Evolutionary conservation across 2,888 invertebrate genomes (phyloP).

Genomic region (Drosophila sordidapex): DNA sequence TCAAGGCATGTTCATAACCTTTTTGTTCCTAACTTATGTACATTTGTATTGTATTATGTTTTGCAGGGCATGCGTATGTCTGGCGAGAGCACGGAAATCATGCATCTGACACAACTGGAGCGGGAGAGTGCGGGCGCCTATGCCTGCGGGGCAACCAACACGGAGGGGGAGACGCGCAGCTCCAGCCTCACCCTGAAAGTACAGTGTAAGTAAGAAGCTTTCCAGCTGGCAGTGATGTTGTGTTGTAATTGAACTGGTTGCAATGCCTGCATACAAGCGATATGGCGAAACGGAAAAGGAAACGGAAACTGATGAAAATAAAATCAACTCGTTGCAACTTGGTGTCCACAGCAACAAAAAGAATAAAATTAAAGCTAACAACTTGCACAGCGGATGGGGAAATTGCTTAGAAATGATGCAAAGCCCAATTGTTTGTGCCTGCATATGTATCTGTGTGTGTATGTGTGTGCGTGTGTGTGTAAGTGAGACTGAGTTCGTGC

Average conservation of each 20-base stretch:
- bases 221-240: slow-evolving; percentile 8
- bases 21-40: slow-evolving; percentile 6
- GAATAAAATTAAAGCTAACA: slow-evolving; percentile 49
- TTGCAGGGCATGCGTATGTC: slow-evolving; percentile 85
- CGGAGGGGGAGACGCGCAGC: slow-evolving; percentile 92
- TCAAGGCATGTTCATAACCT: slow-evolving; percentile 10
- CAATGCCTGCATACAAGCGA: slow-evolving; percentile 43
- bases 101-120: slow-evolving; percentile 89
- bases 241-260: slow-evolving; percentile 7
- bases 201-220: slow-evolving; percentile 89
- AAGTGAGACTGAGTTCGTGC: neutral
- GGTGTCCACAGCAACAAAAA: slow-evolving; percentile 16
- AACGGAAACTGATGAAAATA: slow-evolving; percentile 70
- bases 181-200: slow-evolving; percentile 90
- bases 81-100: slow-evolving; percentile 85
- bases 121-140: slow-evolving; percentile 91
- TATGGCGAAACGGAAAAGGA: slow-evolving; percentile 57
- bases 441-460: slow-evolving; percentile 15
- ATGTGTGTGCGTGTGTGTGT: neutral
- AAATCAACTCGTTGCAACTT: slow-evolving; percentile 56
- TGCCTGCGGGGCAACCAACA: slow-evolving; percentile 92
- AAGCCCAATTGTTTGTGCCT: slow-evolving; percentile 33
- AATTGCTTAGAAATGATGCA: slow-evolving; percentile 78
- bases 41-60: slow-evolving; percentile 24
- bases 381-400: slow-evolving; percentile 67